Conservation (phyloP, 2,888 invertebrate species). For the Pristionchus entomophagus region DNA sequence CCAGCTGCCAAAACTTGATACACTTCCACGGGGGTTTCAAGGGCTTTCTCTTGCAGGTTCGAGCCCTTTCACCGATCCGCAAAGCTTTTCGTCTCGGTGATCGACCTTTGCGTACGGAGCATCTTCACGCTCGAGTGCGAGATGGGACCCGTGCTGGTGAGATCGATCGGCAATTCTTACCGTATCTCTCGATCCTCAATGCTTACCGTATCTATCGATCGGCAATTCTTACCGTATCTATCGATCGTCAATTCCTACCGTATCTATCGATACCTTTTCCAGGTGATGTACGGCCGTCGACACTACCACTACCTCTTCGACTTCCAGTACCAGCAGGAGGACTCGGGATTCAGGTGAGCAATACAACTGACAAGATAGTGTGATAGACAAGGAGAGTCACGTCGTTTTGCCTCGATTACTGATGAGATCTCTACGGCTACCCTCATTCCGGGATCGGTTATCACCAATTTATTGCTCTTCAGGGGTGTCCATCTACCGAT, state of each 20-base stretch:
- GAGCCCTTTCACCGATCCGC: slow-evolving; percentile 46
- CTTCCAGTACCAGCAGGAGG: slow-evolving; percentile 40
- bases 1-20: not conserved
- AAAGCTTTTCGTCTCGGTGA: slow-evolving; percentile 46
- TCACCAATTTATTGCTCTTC: not conserved
- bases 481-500: slow-evolving; percentile 45
- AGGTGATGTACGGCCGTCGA: slow-evolving; percentile 48
- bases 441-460: not conserved
- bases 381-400: not conserved
- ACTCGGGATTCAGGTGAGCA: slow-evolving; percentile 41
- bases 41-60: not conserved
- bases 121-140: slow-evolving; percentile 42
- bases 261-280: too few relatives aligned
- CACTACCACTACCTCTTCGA: slow-evolving; percentile 46
- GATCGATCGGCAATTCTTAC: not conserved
- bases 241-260: not conserved
- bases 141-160: slow-evolving; percentile 48
- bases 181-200: not conserved
- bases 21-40: not conserved
- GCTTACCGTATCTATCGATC: not conserved
- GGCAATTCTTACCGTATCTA: not conserved
- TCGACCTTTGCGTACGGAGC: slow-evolving; percentile 46
- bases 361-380: not conserved
- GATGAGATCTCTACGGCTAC: too few relatives aligned
- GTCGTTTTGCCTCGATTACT: too few relatives aligned